Conservation (phyloP, 1,140 invertebrate species). For the Drosophila teissieri region DNA sequence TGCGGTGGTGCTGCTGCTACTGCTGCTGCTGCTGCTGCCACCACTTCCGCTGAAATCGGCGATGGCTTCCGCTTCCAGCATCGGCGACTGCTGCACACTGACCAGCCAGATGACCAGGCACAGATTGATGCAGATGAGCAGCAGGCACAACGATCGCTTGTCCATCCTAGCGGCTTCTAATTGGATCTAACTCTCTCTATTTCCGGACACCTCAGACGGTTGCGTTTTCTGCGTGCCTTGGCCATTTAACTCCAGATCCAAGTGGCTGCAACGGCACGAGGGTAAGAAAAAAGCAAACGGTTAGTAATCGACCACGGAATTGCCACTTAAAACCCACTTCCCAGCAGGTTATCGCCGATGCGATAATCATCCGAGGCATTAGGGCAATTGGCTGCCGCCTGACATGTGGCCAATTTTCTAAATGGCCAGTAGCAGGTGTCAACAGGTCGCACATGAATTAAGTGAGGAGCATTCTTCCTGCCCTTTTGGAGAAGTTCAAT, state of each 20-base stretch:
- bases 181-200: slow-evolving; percentile 30
- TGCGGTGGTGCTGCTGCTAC: slow-evolving; percentile 7
- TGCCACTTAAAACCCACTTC: slow-evolving; percentile 2
- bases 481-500: slow-evolving; percentile 4
- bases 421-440: slow-evolving; percentile 17
- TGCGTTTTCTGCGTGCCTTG: slow-evolving; percentile 71
- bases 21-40: slow-evolving; percentile 13
- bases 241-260: slow-evolving; percentile 65
- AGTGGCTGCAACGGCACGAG: slow-evolving; percentile 39
- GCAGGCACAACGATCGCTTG: slow-evolving; percentile 73
- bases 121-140: slow-evolving; percentile 75
- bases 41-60: slow-evolving; percentile 4
- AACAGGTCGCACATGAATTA: slow-evolving; percentile 12
- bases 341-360: slow-evolving; percentile 9
- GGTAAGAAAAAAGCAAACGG: slow-evolving; percentile 1
- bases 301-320: slow-evolving; percentile 1
- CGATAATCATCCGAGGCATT: slow-evolving; percentile 34
- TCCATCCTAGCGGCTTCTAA: slow-evolving; percentile 65
- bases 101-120: slow-evolving; percentile 79
- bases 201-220: slow-evolving; percentile 59
- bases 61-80: slow-evolving; percentile 36
- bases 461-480: neutral
- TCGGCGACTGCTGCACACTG: slow-evolving; percentile 60
- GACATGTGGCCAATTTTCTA: slow-evolving; percentile 27
- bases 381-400: slow-evolving; percentile 33